phyloP scores from a whole-genome alignment of 2,888 invertebrate species.

The Acronicta psi region DNA sequence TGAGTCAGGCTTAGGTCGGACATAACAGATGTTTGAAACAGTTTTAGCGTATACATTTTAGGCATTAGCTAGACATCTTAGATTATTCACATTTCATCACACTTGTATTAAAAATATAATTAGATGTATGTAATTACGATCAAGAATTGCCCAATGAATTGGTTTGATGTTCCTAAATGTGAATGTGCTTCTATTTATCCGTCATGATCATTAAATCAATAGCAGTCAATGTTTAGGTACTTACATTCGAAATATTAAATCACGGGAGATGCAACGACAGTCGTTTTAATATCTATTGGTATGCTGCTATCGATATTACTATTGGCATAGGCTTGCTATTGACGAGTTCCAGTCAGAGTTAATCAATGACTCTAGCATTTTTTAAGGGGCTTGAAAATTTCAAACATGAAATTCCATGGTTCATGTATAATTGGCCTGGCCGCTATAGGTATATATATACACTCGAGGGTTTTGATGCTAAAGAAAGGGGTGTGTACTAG shows the following conservation, averaged over 20 bases:
- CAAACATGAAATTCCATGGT: neutral
- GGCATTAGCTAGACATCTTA: slow-evolving; percentile 26
- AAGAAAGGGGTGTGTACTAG: slow-evolving; percentile 50
- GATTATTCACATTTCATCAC: slow-evolving; percentile 18
- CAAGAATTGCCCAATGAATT: slow-evolving; percentile 11
- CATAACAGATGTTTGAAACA: slow-evolving; percentile 31
- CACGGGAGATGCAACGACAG: neutral
- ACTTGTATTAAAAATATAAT: slow-evolving; percentile 4
- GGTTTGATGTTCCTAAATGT: slow-evolving; percentile 6
- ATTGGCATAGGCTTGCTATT: no score
- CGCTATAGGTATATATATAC: slow-evolving; percentile 9
- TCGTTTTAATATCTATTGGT: neutral
- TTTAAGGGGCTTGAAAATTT: neutral
- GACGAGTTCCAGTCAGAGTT: no score
- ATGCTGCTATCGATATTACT: neutral
- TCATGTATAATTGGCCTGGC: neutral
- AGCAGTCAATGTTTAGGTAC: slow-evolving; percentile 4
- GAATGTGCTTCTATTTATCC: slow-evolving; percentile 3
- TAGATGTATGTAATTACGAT: slow-evolving; percentile 15
- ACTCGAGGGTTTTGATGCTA: slow-evolving; percentile 28
- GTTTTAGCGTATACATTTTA: slow-evolving; percentile 9
- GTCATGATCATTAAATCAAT: slow-evolving; percentile 15
- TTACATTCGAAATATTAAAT: slow-evolving; percentile 1
- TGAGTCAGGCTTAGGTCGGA: slow-evolving; percentile 43
- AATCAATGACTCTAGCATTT: no score